A percentile compares a stretch with the other conserved stretches of the same genome.
These are phyloP conservation scores for Hipparchia semele DNA, from an alignment of 2,888 invertebrate species.

Conservation along the genomic window DNA sequence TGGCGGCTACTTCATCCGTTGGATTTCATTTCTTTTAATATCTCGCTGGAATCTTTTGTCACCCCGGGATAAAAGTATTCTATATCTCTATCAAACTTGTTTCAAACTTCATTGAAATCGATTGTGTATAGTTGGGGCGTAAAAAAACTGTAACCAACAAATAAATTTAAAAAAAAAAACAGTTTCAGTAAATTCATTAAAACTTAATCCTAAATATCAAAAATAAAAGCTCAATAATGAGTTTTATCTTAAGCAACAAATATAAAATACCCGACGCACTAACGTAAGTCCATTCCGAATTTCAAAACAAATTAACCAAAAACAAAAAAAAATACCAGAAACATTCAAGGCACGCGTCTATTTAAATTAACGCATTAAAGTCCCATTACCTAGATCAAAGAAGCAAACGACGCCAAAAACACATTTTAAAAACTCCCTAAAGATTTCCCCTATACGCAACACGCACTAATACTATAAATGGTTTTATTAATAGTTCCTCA, in stretches of 20 bases:
- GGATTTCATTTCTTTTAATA: too few relatives aligned
- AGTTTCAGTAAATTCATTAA: too few relatives aligned
- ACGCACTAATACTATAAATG: slow-evolving; percentile 12
- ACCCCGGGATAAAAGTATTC: too few relatives aligned
- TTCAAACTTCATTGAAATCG: too few relatives aligned
- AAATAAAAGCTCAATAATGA: too few relatives aligned
- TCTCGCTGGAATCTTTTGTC: too few relatives aligned
- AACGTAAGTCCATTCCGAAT: not conserved
- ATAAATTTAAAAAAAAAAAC: too few relatives aligned
- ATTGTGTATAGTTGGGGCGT: too few relatives aligned
- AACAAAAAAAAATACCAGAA: slow-evolving; percentile 12
- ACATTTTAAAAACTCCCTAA: slow-evolving; percentile 39
- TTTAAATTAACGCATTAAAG: slow-evolving; percentile 40
- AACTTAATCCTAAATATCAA: too few relatives aligned
- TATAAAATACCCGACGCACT: not conserved
- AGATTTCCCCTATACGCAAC: slow-evolving; percentile 22
- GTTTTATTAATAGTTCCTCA: slow-evolving; percentile 29
- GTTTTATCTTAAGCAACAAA: not conserved
- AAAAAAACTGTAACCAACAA: too few relatives aligned
- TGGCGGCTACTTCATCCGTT: too few relatives aligned
- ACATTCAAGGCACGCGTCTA: slow-evolving; percentile 31
- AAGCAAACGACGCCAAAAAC: slow-evolving; percentile 30
- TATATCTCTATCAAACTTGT: too few relatives aligned
- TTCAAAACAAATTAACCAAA: slow-evolving; percentile 37
- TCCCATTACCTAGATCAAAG: slow-evolving; percentile 41